Conservation (phyloP, 2,113 vertebrate species). For the Vicugna pacos region DNA sequence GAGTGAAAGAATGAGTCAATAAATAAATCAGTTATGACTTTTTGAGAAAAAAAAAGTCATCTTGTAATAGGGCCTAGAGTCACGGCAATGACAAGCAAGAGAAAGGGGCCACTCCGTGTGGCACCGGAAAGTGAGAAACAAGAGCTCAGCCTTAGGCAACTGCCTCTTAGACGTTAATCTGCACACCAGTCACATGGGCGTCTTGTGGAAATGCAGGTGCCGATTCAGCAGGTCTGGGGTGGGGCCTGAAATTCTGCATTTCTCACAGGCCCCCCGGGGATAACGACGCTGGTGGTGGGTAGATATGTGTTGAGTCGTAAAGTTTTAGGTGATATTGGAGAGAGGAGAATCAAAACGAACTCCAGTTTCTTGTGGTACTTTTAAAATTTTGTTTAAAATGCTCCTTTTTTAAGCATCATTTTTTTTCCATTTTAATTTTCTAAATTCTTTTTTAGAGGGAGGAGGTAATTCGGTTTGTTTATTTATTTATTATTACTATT, state of each 20-base stretch:
- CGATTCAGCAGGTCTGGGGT: neutral
- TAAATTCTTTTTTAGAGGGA: no score
- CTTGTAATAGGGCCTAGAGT: neutral
- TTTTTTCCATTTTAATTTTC: no score
- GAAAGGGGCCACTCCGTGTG: neutral
- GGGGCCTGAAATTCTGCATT: neutral
- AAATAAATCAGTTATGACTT: neutral
- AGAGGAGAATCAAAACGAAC: neutral
- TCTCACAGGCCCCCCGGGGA: neutral
- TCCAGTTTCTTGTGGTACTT: neutral
- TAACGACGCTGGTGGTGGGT: neutral
- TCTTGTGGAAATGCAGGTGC: neutral
- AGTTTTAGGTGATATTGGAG: neutral
- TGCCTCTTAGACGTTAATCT: neutral
- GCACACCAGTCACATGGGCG: fast-evolving
- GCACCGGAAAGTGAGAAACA: neutral
- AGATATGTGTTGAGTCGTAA: neutral
- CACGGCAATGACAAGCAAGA: neutral
- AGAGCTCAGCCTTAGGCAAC: neutral
- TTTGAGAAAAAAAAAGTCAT: neutral
- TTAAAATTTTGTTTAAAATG: neutral
- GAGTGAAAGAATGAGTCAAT: neutral
- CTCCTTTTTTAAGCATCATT: no score
- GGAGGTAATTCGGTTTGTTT: no score
- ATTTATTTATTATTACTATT: no score